Base-by-base conservation (phyloP, 2,888 invertebrate genomes). In the Calephelis perditalis region DNA sequence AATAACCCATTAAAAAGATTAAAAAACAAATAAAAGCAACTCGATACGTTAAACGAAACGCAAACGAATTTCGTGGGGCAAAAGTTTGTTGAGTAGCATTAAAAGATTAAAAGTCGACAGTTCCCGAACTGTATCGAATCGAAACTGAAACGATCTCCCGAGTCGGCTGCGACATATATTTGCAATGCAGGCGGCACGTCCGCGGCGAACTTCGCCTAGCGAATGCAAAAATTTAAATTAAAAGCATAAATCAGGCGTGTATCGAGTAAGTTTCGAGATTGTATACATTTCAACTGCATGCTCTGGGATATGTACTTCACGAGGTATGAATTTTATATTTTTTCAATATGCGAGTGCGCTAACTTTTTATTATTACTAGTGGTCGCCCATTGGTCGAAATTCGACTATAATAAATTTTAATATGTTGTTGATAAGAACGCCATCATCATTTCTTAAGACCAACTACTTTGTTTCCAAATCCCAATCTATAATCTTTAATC, bases 221-320 rank as follows among this genome's bases (percentile, higher is more conserved):
- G 89, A 89, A 90, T 91, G 91, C 89, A 90, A 90, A 91, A 91
- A 91, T 91, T 91, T 91, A 91, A 91, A 91, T 91, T 91, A 91
- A 91, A 91, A 91, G 82, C 91, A 91, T 91, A 91, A 91, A 91
- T 91, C 91, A 91, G 87, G 71, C 84, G 81, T 82, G 82, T 89
- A 88, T 90, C 87, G 90, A 87, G 86, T 83, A 86, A 89, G 79
- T 90, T 86, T 84, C 78, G 83, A 81, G 84, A 86, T 84, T 82
- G 85, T 82, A 81, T 84, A 78, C 82, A 83, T 86, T 87, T 82
- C 81, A 78, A 83, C 79, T 83, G 78, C 77, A 76, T 75, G 77
- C 77, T 77, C 74, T 73, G 66, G 75, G 72, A 76, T 75, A 74
- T 73, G 74, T 75, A 76, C 78, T 77, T 72, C 61, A 56, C 62